phyloP scores from a whole-genome alignment of 2,888 invertebrate species.

The Tortricodes alternella region DNA sequence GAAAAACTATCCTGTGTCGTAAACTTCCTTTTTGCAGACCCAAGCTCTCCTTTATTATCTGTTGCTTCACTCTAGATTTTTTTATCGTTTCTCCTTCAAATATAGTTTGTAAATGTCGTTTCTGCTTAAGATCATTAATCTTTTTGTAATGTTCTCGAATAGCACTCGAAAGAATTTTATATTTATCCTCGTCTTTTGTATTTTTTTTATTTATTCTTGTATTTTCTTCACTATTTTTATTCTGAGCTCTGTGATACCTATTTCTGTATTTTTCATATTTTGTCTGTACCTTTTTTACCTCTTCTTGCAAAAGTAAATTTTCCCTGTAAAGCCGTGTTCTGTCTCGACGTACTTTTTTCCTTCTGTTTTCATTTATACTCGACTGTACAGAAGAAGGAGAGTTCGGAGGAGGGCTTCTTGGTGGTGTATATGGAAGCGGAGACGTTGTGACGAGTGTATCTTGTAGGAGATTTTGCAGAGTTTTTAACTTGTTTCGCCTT shows the following conservation, averaged over 20 bases:
- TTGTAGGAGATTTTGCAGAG: neutral
- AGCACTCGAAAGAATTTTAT: neutral
- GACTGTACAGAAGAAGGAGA: neutral
- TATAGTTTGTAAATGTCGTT: neutral
- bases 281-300: constrained; percentile 8
- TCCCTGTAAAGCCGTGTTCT: constrained; percentile 14
- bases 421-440: neutral
- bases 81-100: neutral
- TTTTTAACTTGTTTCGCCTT: constrained; percentile 15
- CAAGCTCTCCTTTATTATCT: neutral
- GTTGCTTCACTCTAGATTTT: neutral
- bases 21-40: neutral
- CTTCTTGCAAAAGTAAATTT: constrained; percentile 17
- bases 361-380: neutral
- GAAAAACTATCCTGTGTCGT: neutral
- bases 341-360: constrained; percentile 25
- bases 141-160: neutral
- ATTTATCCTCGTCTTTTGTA: neutral
- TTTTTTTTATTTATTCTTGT: neutral
- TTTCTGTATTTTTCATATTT: constrained; percentile 24
- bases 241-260: constrained; percentile 22
- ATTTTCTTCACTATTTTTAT: neutral
- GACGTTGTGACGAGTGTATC: neutral
- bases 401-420: neutral
- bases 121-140: neutral